A percentile compares a stretch with the other conserved stretches of the same genome.
Conservation (phyloP, 92 coral and sea anemone species). For the Porites rus region DNA sequence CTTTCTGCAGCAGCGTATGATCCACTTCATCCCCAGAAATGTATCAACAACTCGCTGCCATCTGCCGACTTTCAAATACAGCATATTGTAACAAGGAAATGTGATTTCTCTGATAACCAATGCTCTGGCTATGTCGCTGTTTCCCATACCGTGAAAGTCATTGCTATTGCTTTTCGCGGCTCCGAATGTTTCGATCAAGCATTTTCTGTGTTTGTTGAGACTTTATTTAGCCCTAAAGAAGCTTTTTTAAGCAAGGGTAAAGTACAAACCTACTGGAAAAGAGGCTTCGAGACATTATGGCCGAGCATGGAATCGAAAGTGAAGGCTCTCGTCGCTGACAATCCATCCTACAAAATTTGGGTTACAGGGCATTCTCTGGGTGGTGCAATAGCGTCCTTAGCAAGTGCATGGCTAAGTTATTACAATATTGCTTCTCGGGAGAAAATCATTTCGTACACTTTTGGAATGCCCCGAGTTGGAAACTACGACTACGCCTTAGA, state of each 20-base stretch:
- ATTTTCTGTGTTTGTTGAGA: slow-evolving; percentile 8
- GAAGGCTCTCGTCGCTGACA: slow-evolving; percentile 16
- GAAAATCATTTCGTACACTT: slow-evolving; percentile 45
- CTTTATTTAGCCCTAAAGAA: slow-evolving; percentile 40
- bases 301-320: slow-evolving; percentile 23
- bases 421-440: slow-evolving; percentile 19
- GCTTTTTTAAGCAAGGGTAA: slow-evolving; percentile 51
- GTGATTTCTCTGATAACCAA: slow-evolving; percentile 41
- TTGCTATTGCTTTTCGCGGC: slow-evolving; percentile 69
- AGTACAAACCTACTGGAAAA: slow-evolving; percentile 67
- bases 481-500: slow-evolving; percentile 53
- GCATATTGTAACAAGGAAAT: slow-evolving; percentile 42
- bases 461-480: slow-evolving; percentile 63
- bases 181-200: slow-evolving; percentile 45
- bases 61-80: slow-evolving; percentile 44
- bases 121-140: slow-evolving; percentile 79
- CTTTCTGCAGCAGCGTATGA: slow-evolving; percentile 71
- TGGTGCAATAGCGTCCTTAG: slow-evolving; percentile 48
- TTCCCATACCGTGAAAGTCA: slow-evolving; percentile 54
- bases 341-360: slow-evolving; percentile 34
- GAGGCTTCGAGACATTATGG: slow-evolving; percentile 40
- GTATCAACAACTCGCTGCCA: slow-evolving; percentile 57
- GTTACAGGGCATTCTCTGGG: slow-evolving; percentile 59
- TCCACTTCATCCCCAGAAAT: slow-evolving; percentile 50
- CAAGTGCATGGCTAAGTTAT: slow-evolving; percentile 39